Base-by-base conservation (phyloP, 2,888 invertebrate species). In the Pantelozetes paolii region DNA sequence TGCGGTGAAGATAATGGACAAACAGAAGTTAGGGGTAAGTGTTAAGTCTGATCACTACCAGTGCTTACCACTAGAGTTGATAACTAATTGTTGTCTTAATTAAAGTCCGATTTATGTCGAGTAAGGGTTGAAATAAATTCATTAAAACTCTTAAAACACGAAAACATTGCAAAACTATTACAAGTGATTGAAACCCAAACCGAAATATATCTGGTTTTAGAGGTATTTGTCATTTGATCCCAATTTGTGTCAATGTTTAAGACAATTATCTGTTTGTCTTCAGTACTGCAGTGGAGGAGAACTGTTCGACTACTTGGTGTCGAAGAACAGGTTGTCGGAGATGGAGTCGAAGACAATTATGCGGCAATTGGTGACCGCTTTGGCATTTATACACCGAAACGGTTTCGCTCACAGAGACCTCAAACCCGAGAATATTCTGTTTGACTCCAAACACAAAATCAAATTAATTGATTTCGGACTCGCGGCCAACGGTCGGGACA, bases 401-500 rank as follows among this genome's bases (percentile, higher is more conserved):
- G 91, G 91, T 32, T 90, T 88, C 82, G 90, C 89, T 64, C 91
- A 91, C 81, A 83, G 91, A 77, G 91, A 91, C 83, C 84, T 91
- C 54, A 91, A 92, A 82, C 91, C 91, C n/a, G 91, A 92, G 83
- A 92, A 92, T 82, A 86, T 91, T 70, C 82, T 91, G 67, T 82
- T 91, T 72, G 90, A 90, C 82, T 87, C 86, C 78, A 86, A 88
- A 67, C 88, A 90, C 79, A 88, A 88, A 79, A 82, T 92, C 71
- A 91, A 91, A 81, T 82, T 91, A 73, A 92, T 92, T 78, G 91
- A 91, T 82, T 92, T 91, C 85, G 91, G 91, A 23, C 83, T 91
- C 62, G 91, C 91, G 83, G 90, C 91, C 9, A 88, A 88, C 83
- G 86, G 88, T 1, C 83, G 84, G 73, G 64, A 75, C 40, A 73